Evolutionary conservation across 2,113 vertebrate species (phyloP).

Genomic region (Syngnathus floridae): DNA sequence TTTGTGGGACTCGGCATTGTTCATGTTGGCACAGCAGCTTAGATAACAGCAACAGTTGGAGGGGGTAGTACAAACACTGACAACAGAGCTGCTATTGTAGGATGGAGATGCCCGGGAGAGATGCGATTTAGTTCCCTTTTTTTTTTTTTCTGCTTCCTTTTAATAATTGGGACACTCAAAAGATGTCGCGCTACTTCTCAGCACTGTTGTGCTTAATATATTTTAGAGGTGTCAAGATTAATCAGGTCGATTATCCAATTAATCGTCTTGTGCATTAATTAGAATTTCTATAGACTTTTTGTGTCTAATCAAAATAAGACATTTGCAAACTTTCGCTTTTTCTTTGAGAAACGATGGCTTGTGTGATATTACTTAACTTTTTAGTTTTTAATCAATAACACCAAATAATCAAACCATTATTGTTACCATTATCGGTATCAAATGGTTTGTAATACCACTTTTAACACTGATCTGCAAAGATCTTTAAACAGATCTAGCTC

Average conservation of each 20-base stretch:
- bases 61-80: conserved; percentile 23
- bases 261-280: too few relatives aligned
- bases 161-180: not conserved
- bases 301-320: too few relatives aligned
- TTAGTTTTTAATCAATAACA: too few relatives aligned
- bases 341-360: too few relatives aligned
- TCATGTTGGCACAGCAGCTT: conserved; percentile 19
- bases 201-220: not conserved
- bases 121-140: not conserved
- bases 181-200: not conserved
- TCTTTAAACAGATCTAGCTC: conserved; percentile 5
- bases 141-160: not conserved
- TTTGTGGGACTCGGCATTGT: conserved; percentile 22
- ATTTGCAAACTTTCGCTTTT: too few relatives aligned
- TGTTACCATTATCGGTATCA: too few relatives aligned
- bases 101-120: conserved; percentile 17
- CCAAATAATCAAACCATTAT: too few relatives aligned
- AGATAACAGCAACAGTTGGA: conserved; percentile 33
- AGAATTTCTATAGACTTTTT: too few relatives aligned
- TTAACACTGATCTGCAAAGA: too few relatives aligned
- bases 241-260: too few relatives aligned
- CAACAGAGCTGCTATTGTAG: conserved; percentile 37
- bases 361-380: too few relatives aligned
- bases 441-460: too few relatives aligned
- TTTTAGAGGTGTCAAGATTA: not conserved